Base-by-base conservation (phyloP, 2,113 vertebrate genomes). In the Phaethon lepturus region DNA sequence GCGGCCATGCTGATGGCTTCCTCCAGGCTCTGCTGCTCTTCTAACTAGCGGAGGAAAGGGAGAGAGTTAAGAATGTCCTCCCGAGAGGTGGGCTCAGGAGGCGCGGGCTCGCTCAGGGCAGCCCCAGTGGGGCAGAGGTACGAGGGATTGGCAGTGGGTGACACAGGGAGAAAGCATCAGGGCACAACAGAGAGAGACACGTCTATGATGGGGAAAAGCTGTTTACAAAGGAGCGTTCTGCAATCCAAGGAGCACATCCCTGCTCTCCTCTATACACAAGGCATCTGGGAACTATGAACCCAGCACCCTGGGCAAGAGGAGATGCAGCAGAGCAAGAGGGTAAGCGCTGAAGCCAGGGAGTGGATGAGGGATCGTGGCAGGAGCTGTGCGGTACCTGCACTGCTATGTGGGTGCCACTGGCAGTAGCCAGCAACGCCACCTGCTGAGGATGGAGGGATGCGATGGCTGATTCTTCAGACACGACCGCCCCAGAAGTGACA, bases 1-100 rank as follows among this genome's bases (percentile, higher is more conserved):
- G 98, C 90, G 42, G 98, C 98, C 96, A 98, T 95, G 24, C 97
- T 96, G 90, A 98, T 95, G 78, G 98, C 98, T 40, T 98, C 98
- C 62, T 98, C 98, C 91, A 98, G 92, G n/a, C 97, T 98, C 96
- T 98, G 98, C 95, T 98, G 98, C 40, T 98, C 98, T 96, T 98
- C 98, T 47, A 99, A 62, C 98, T 99, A 92, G 4, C 4, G 47
- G 47, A 40, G 58, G 20, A 50, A 78, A 90, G 62, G 49, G 5
- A 60, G 13, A 69, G 5, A 17, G 42, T 10, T 5, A 71, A 68
- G 11, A 7, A 18, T 31, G 55, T 40, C n/a, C 8, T 25, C 49
- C 19, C 20, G 40, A 49, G 67, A 23, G 9, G 22, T 3, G 67
- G 42, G 47, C 26, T 76, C 15, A 4, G 45, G 40, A 44, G 47